Percentiles rank a stretch among this genome's conserved stretches.
Evolutionary conservation across 2,888 invertebrate species (phyloP).

Genomic region (Flabesymbios commensalis): DNA sequence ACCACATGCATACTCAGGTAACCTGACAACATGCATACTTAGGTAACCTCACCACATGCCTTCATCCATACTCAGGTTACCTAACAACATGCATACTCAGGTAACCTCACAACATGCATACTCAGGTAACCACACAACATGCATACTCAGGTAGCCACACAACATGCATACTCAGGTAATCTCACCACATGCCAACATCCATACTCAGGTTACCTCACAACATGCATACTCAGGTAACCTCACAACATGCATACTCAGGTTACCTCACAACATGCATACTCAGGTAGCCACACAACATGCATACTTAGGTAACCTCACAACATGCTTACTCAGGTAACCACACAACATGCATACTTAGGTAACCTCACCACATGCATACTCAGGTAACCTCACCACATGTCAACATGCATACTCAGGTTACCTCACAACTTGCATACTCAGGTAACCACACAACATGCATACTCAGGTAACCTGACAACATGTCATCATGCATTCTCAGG

Average conservation of each 20-base stretch:
- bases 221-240: not conserved
- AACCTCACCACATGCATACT: too few relatives aligned
- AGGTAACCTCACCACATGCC: slow-evolving; percentile 47
- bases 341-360: not conserved
- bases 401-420: too few relatives aligned
- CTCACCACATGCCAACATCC: too few relatives aligned
- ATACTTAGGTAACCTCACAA: slow-evolving; percentile 66
- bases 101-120: not conserved
- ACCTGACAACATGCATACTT: slow-evolving; percentile 75
- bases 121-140: not conserved
- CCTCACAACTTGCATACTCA: too few relatives aligned
- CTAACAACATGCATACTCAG: not conserved
- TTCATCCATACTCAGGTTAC: not conserved
- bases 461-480: too few relatives aligned
- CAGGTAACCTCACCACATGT: too few relatives aligned
- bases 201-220: not conserved
- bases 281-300: slow-evolving; percentile 79
- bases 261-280: too few relatives aligned
- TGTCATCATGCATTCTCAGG: too few relatives aligned
- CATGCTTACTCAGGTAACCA: not conserved
- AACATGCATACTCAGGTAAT: slow-evolving; percentile 69
- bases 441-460: too few relatives aligned
- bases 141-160: slow-evolving; percentile 77
- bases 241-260: not conserved
- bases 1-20: slow-evolving; percentile 76